Conservation (phyloP, 2,888 invertebrate species). For the Sarcophaga subvicina region DNA sequence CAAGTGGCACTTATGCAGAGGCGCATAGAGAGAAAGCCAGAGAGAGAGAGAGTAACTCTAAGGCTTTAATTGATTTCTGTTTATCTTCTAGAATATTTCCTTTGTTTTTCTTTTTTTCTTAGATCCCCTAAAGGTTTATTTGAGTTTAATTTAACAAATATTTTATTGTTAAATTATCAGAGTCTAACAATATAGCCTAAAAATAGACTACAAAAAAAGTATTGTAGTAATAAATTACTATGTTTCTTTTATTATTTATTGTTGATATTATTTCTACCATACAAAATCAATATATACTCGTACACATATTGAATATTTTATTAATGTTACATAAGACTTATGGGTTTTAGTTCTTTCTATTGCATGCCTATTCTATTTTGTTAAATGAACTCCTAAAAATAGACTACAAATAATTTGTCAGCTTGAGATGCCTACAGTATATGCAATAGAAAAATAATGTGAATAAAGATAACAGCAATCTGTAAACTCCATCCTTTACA, state of each 20-base stretch:
- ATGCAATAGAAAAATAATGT: no score
- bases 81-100: background rate
- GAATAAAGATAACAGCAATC: no score
- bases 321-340: conserved; percentile 11
- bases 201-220: conserved; percentile 3
- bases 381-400: conserved; percentile 1
- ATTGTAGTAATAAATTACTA: background rate
- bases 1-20: no score
- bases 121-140: conserved; percentile 5
- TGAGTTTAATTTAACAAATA: background rate
- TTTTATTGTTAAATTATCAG: background rate
- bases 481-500: no score
- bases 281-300: background rate
- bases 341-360: background rate
- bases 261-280: background rate
- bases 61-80: background rate
- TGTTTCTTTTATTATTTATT: background rate
- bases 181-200: background rate
- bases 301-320: conserved; percentile 7
- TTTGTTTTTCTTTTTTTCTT: background rate
- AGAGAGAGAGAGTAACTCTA: no score
- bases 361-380: background rate
- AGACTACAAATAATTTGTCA: background rate
- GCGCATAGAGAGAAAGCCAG: no score
- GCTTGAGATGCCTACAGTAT: background rate